Evolutionary conservation across 2,797 vertebrate genomes (phyloP).

Genomic region (Enteromius treurensis): DNA sequence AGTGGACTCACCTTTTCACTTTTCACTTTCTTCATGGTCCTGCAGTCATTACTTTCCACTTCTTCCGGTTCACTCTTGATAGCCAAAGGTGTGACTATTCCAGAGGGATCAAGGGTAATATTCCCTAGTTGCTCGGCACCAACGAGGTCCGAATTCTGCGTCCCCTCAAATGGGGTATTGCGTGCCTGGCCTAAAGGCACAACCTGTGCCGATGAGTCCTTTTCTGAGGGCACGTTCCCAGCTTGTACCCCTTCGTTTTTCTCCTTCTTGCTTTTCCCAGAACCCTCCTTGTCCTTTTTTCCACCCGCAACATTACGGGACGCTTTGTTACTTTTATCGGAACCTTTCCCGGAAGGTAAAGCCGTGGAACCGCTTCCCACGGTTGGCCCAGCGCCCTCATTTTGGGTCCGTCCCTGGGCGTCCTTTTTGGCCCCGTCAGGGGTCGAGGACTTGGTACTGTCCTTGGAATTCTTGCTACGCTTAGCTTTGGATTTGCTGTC

Average conservation of each 20-base stretch:
- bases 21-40: slow-evolving; percentile 94
- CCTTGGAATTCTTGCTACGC: slow-evolving; percentile 97
- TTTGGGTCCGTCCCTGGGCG: slow-evolving; percentile 84
- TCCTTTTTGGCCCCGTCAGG: slow-evolving; percentile 94
- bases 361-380: slow-evolving; percentile 73
- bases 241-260: slow-evolving; percentile 85
- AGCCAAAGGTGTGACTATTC: slow-evolving; percentile 90
- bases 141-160: slow-evolving; percentile 84
- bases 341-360: slow-evolving; percentile 83
- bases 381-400: slow-evolving; percentile 80
- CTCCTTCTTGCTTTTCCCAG: slow-evolving; percentile 97
- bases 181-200: slow-evolving; percentile 83
- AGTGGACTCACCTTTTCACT: slow-evolving; percentile 90
- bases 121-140: slow-evolving; percentile 93
- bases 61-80: slow-evolving; percentile 94
- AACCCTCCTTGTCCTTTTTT: slow-evolving; percentile 95
- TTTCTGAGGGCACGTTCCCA: slow-evolving; percentile 80
- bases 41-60: slow-evolving; percentile 90
- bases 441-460: slow-evolving; percentile 88
- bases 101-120: slow-evolving; percentile 94
- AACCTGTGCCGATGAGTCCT: slow-evolving; percentile 84
- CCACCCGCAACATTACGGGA: slow-evolving; percentile 87
- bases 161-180: slow-evolving; percentile 86
- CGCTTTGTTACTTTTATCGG: slow-evolving; percentile 90
- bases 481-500: slow-evolving; percentile 99